Evolutionary conservation across 2,888 invertebrate species (phyloP).

Genomic region (Clepsis dumicolana): DNA sequence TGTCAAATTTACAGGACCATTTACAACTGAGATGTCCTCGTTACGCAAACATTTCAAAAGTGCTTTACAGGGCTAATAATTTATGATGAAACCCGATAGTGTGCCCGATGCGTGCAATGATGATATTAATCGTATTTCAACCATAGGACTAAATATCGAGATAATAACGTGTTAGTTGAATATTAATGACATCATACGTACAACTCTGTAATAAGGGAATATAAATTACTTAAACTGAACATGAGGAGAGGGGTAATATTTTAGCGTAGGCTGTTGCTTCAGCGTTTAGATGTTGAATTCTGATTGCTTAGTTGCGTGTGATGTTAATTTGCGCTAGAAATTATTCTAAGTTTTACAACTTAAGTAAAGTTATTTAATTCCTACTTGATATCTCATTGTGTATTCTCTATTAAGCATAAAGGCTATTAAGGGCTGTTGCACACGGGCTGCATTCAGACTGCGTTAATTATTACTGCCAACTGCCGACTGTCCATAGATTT

Average conservation of each 20-base stretch:
- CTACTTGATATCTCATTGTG: no score
- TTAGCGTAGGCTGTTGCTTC: slow-evolving; percentile 4
- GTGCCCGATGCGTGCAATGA: slow-evolving; percentile 35
- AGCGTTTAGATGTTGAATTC: slow-evolving; percentile 44
- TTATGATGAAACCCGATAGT: slow-evolving; percentile 39
- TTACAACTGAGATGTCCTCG: slow-evolving; percentile 15
- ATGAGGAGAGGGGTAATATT: slow-evolving; percentile 22
- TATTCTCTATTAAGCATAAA: no score
- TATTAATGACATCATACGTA: slow-evolving; percentile 38
- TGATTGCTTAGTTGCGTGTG: slow-evolving; percentile 39
- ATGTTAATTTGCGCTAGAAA: background rate
- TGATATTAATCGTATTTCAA: slow-evolving; percentile 39
- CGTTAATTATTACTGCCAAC: no score
- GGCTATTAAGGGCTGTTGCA: no score
- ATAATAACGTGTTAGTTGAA: slow-evolving; percentile 40
- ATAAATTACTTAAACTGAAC: slow-evolving; percentile 22
- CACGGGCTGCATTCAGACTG: no score
- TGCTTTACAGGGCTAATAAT: slow-evolving; percentile 12
- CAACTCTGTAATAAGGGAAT: slow-evolving; percentile 29
- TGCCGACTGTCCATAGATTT: no score
- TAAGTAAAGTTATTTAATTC: background rate
- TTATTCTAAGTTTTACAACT: background rate
- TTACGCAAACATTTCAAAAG: slow-evolving; percentile 28
- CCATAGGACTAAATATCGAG: slow-evolving; percentile 36
- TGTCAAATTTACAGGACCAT: slow-evolving; percentile 29